Conservation (phyloP, 2,888 invertebrate genomes). For the Agrilus biguttatus region DNA sequence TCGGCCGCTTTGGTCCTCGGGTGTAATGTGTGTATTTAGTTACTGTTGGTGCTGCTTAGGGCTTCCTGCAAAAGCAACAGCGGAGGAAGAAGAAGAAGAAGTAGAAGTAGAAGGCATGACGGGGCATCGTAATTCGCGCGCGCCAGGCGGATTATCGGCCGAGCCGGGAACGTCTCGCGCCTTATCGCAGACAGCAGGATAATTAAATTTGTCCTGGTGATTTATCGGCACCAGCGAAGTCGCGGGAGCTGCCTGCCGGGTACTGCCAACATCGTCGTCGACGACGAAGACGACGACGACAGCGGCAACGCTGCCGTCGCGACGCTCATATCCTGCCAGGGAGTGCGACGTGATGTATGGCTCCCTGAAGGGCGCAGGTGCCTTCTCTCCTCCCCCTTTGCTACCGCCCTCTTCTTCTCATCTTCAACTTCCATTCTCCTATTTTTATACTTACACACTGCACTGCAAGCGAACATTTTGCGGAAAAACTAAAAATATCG, state of each 20-base stretch:
- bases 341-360: conserved; percentile 24
- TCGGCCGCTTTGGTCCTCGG: conserved; percentile 4
- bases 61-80: neutral
- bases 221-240: conserved; percentile 31
- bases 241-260: conserved; percentile 18
- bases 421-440: too few relatives aligned
- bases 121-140: neutral
- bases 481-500: too few relatives aligned
- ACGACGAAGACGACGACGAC: too few relatives aligned
- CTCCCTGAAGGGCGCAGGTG: conserved; percentile 25
- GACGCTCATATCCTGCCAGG: conserved; percentile 7
- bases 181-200: conserved; percentile 41
- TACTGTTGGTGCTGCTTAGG: too few relatives aligned
- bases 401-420: conserved; percentile 7
- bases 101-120: neutral
- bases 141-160: neutral
- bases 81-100: neutral
- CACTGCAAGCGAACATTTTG: too few relatives aligned
- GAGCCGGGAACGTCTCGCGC: conserved; percentile 14
- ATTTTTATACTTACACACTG: too few relatives aligned
- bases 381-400: conserved; percentile 15
- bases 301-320: conserved; percentile 13
- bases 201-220: conserved; percentile 44
- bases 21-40: neutral
- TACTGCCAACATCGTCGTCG: conserved; percentile 22